A percentile compares a stretch with the other conserved stretches of the same genome.
These are phyloP conservation scores for Hyposoter dolosus DNA, from an alignment of 2,888 invertebrate genomes.

Conservation along the genomic window DNA sequence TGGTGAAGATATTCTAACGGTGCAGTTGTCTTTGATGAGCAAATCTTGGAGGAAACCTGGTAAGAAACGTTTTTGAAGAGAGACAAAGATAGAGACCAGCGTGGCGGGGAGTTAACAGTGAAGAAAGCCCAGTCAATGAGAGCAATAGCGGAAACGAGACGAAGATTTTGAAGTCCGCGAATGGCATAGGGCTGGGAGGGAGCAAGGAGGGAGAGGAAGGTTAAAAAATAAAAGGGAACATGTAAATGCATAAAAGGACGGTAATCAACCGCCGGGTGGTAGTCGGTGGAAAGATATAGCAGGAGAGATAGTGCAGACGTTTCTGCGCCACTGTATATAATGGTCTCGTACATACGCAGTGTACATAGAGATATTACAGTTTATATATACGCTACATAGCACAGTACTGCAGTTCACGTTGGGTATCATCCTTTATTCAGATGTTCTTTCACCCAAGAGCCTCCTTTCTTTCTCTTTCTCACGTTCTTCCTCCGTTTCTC, in stretches of 20 bases:
- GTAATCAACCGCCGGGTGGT: constrained; percentile 65
- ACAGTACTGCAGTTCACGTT: constrained; percentile 67
- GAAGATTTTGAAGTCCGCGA: constrained; percentile 62
- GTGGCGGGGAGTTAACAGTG: background rate
- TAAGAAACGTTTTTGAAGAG: constrained; percentile 1
- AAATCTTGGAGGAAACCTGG: constrained; percentile 53
- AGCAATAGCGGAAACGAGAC: constrained; percentile 65
- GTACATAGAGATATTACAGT: constrained; percentile 50
- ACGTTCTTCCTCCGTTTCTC: constrained; percentile 41
- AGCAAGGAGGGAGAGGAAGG: constrained; percentile 67
- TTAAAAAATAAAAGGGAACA: constrained; percentile 64
- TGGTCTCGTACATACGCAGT: constrained; percentile 27
- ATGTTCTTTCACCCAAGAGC: constrained; percentile 74
- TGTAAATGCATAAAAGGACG: constrained; percentile 68
- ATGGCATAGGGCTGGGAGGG: constrained; percentile 46
- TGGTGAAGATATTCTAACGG: background rate
- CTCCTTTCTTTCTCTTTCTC: constrained; percentile 54
- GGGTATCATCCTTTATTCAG: constrained; percentile 77
- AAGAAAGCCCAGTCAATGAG: constrained; percentile 29
- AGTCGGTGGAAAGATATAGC: constrained; percentile 60
- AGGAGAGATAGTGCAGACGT: constrained; percentile 65
- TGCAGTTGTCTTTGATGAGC: constrained; percentile 50
- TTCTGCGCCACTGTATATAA: constrained; percentile 39
- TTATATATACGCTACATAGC: constrained; percentile 42
- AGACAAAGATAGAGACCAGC: background rate